Base-by-base conservation (phyloP, 2,888 invertebrate species). In the Agapetus fuscipes region DNA sequence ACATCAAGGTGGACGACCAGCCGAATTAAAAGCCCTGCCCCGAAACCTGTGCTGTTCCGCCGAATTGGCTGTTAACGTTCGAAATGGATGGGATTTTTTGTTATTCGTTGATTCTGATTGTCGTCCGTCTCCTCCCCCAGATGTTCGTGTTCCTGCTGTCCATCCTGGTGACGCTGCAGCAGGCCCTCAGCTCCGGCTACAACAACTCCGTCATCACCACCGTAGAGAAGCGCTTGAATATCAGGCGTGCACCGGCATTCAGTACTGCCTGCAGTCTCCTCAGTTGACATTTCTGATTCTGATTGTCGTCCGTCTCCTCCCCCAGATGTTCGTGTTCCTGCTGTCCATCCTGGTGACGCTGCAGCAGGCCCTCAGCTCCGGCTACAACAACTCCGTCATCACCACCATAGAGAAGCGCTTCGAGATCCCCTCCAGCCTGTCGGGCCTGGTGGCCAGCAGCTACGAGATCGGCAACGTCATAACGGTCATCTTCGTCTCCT, bases 161-260 rank as follows among this genome's bases (percentile, higher is more conserved):
- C 58, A 78, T 89, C 70, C 78, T 90, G 58, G 90, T 90, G 55
- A 90, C 89, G 53, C 72, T 90, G 51, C 90, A 90, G 60, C 90
- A 90, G 65, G 89, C 88, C 14, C 70, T 90, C 49, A 88, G 89
- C 61, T 90, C 89, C 46, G 90, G 90, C 50, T 90, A 90, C 61
- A 88, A 89, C 52, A 90, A 90, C 68, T 89, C 89, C 61, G 94
- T 95, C 64, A 93, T 95, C 62, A 94, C 94, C 50, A 95, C 94
- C 39, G 93, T 95, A 55, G 94, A 95, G 69, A 93, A 93, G 64
- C 81, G 94, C 49, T 86, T 86, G 58, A 91, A 94, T 64, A 90
- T 94, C 57, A n/a, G n/a, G n/a, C n/a, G n/a, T n/a, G n/a, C n/a
- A n/a, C n/a, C n/a, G n/a, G n/a, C n/a, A n/a, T n/a, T n/a, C n/a